These are phyloP conservation scores for Glyphotaelius pellucidus DNA, from an alignment of 2,888 invertebrate species.

Conservation along the genomic window DNA sequence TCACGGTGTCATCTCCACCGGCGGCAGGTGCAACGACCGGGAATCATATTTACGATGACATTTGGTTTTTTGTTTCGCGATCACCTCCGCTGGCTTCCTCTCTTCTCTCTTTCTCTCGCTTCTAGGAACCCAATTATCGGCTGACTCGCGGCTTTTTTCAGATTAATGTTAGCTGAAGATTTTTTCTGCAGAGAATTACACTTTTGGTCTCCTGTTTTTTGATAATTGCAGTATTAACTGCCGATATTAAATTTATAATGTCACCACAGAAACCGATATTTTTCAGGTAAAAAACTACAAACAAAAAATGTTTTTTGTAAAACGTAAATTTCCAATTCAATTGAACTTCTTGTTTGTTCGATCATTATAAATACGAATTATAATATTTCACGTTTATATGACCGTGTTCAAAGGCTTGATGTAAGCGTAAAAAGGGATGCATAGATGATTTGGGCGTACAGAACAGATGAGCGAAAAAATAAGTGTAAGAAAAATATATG, in stretches of 20 bases:
- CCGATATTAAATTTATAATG: not conserved
- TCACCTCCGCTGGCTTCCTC: not conserved
- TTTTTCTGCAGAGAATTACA: conserved; percentile 5
- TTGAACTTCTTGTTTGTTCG: not conserved
- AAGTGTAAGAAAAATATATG: too few species aligned
- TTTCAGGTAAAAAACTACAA: not conserved
- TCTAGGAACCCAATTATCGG: conserved; percentile 7
- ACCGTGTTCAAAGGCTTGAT: too few species aligned
- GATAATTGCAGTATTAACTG: conserved; percentile 32
- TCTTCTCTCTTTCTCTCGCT: conserved; percentile 2
- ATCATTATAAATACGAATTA: too few species aligned
- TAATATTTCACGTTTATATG: too few species aligned
- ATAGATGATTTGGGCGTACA: too few species aligned
- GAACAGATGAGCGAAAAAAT: too few species aligned
- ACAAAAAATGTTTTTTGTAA: not conserved
- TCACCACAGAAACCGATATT: not conserved
- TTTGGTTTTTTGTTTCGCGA: conserved; percentile 42
- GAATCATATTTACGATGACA: conserved; percentile 42
- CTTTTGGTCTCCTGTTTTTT: not conserved
- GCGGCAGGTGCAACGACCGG: conserved; percentile 48
- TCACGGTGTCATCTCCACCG: conserved; percentile 39
- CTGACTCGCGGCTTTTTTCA: conserved; percentile 28
- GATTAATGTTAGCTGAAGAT: not conserved
- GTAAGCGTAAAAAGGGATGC: too few species aligned
- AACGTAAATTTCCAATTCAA: not conserved